A percentile compares a stretch with the other conserved stretches of the same genome.
phyloP scores from a whole-genome alignment of 1,140 invertebrate genomes.

The Eumeta japonica region DNA sequence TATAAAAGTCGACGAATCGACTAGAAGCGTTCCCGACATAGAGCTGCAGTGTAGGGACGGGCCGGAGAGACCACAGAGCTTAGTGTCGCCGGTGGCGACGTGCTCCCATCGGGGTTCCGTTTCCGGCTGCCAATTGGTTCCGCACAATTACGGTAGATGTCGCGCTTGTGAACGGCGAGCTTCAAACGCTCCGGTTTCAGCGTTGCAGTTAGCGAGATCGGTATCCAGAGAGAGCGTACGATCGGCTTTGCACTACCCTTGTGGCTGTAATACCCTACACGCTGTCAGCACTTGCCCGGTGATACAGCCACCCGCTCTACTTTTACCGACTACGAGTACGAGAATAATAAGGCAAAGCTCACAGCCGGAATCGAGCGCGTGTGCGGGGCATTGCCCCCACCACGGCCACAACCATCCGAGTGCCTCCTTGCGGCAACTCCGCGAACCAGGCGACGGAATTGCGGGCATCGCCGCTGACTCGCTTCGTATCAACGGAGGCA shows the following conservation, averaged over 20 bases:
- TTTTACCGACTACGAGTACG: constrained; percentile 68
- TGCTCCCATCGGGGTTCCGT: constrained; percentile 59
- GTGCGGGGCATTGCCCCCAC: constrained; percentile 62
- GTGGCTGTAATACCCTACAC: constrained; percentile 54
- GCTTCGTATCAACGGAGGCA: constrained; percentile 92
- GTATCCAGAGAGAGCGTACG: constrained; percentile 71
- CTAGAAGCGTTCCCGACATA: constrained; percentile 84
- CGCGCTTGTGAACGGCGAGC: constrained; percentile 71
- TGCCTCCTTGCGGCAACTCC: constrained; percentile 78
- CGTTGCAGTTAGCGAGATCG: constrained; percentile 70
- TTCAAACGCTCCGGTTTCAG: constrained; percentile 73
- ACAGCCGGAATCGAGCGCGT: constrained; percentile 79
- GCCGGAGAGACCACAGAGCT: constrained; percentile 52
- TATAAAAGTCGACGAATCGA: constrained; percentile 64
- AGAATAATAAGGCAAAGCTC: constrained; percentile 88
- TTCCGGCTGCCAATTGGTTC: constrained; percentile 61
- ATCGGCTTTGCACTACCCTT: constrained; percentile 63
- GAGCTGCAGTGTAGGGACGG: constrained; percentile 74
- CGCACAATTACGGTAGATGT: constrained; percentile 60
- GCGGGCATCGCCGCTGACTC: constrained; percentile 97
- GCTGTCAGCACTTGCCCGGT: constrained; percentile 64
- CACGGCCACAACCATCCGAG: constrained; percentile 65
- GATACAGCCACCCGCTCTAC: constrained; percentile 65
- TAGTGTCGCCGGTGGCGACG: constrained; percentile 56
- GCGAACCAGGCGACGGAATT: constrained; percentile 81